Evolutionary conservation across 1,140 invertebrate genomes (phyloP).

Genomic region (Lasioglossum albipes): DNA sequence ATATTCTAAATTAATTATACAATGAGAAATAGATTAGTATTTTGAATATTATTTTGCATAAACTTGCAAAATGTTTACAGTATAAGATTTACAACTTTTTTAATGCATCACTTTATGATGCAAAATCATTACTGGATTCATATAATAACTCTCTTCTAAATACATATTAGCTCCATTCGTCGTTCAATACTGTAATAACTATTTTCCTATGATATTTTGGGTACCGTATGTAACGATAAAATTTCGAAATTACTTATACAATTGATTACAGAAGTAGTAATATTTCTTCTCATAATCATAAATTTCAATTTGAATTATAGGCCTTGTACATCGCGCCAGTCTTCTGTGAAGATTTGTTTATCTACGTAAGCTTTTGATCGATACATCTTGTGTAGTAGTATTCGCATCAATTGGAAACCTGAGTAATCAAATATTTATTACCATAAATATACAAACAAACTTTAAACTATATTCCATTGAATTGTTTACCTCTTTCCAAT

Average conservation of each 20-base stretch:
- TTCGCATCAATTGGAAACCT: conserved; percentile 18
- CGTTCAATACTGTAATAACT: conserved; percentile 18
- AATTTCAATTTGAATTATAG: conserved; percentile 18
- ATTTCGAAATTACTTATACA: conserved; percentile 3
- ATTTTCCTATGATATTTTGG: conserved; percentile 14
- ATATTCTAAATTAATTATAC: background rate
- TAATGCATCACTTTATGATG: conserved; percentile 15
- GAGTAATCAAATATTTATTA: conserved; percentile 6
- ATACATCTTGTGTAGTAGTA: conserved; percentile 15
- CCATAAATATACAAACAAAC: background rate
- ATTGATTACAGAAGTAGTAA: background rate
- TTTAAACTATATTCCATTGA: background rate
- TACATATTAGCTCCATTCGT: background rate
- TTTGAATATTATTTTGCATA: conserved; percentile 1
- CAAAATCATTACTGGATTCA: conserved; percentile 23
- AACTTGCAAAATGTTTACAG: background rate
- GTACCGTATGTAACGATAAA: conserved; percentile 3
- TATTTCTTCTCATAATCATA: background rate
- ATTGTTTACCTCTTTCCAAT: conserved; percentile 8
- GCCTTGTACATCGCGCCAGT: conserved; percentile 24
- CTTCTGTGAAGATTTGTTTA: conserved; percentile 26
- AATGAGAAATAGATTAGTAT: conserved; percentile 7
- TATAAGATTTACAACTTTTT: background rate
- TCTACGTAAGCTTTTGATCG: conserved; percentile 12
- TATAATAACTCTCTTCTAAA: conserved; percentile 9